Base-by-base conservation (phyloP, 2,113 vertebrate genomes). In the Lycocorax pyrrhopterus region DNA sequence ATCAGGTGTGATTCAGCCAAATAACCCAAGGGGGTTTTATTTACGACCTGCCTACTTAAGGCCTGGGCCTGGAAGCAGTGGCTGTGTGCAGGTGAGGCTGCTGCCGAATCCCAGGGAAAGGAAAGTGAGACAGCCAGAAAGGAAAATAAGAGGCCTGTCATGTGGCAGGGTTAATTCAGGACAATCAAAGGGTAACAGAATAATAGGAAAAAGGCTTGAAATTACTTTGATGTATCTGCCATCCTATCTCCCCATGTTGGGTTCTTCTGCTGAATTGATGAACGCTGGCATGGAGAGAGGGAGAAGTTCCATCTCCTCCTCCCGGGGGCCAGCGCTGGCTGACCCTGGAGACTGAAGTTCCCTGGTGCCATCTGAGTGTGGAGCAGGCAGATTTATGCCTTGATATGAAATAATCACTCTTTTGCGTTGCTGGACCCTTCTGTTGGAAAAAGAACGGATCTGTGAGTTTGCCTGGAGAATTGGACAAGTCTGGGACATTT, bases 1-100 rank as follows among this genome's bases (percentile, higher is more conserved):
- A 49, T 23, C 37, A 32, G 46, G 3, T n/a, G 3, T 5, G 59
- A 55, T 26, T 52, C 47, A 13, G 41, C 22, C 67, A 63, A n/a
- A 19, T 33, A 74, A 33, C 30, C 35, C 20, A 4, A 7, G 43
- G 62, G 52, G 32, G 46, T 5, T 76, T 49, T 43, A 0, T 41
- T 49, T 26, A 3, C 8, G 46, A 26, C 9, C 41, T 8, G 1
- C 43, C n/a, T 37, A 9, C 66, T 37, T 20, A 20, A 80, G 80
- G 58, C 43, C 29, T 7, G n/a, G 76, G 39, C 62, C 53, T 53
- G 44, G 56, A 33, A 32, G 88, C 76, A 33, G 47, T 39, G 91
- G 49, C 60, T 69, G 15, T 43, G 59, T 75, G 84, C 87, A 56
- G 59, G 63, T n/a, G 33, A 58, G n/a, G 75, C 89, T 96, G 94